Percentiles rank a stretch among this genome's conserved stretches.
phyloP scores from a whole-genome alignment of 2,797 vertebrate species.

The Columba guinea region DNA sequence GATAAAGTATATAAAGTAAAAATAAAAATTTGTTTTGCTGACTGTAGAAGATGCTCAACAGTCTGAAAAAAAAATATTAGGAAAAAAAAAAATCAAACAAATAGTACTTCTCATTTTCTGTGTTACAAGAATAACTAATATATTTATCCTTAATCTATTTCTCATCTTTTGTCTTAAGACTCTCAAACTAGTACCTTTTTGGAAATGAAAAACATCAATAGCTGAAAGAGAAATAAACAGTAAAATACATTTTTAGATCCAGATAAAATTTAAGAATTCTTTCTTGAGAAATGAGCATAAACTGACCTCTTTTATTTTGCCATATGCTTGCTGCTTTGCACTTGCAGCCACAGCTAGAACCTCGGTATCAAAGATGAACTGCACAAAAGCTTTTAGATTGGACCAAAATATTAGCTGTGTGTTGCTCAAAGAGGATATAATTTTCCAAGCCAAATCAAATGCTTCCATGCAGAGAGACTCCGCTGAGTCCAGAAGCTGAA shows the following conservation, averaged over 20 bases:
- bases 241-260: neutral
- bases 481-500: constrained; percentile 78
- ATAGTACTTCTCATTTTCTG: neutral
- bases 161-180: neutral
- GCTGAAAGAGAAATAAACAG: neutral
- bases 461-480: constrained; percentile 86
- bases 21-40: neutral
- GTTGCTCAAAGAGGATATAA: constrained; percentile 84
- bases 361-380: constrained; percentile 81
- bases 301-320: constrained; percentile 87
- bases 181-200: neutral
- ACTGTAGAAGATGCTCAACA: neutral
- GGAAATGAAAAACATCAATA: neutral
- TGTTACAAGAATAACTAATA: neutral
- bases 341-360: constrained; percentile 79
- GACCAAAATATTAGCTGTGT: constrained; percentile 95
- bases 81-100: too few species aligned
- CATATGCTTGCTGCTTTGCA: constrained; percentile 74
- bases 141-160: neutral
- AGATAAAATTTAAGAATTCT: neutral
- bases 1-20: neutral
- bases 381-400: constrained; percentile 86
- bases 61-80: neutral
- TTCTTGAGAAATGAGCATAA: neutral
- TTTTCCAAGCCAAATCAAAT: constrained; percentile 87